Evolutionary conservation across 2,888 invertebrate species (phyloP), one percentile per base, ranked within the genome.

Genomic region (Limnephilus lunatus): DNA sequence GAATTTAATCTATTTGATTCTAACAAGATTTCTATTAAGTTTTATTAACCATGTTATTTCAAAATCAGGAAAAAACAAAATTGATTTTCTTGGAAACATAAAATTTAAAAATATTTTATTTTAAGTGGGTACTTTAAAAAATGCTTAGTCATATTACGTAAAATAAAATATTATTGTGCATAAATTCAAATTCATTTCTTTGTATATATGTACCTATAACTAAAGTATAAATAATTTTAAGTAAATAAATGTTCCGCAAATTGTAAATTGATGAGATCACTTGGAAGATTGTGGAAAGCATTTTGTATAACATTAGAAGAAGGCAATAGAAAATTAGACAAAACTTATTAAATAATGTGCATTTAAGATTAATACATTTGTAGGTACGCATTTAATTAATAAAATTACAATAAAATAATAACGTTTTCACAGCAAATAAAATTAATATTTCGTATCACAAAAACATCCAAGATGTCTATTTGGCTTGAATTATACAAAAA

Each of bases 401-500:
- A 19, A 68, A 7, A 68, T 25, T 68, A 25, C 7, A 25, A 25
- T 25, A 68, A 68, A 68, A 68, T 68, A 68, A 68, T 68, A 68
- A 68, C 25, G 7, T 25, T 68, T 68, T 68, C 83, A 25, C 32
- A 83, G 83, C 32, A 83, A 83, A 83, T 83, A 83, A 83, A 83
- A 32, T 9, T 19, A 35, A 83, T 83, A 83, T 83, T 83, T 83
- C 83, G 44, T 86, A 86, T 86, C 86, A 86, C 86, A 86, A 86
- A 44, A 86, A 86, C 86, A 86, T 86, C 48, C 30, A 39, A 44
- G 86, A 86, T 86, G 85, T 85, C 44, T 44, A 85, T 39, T 85
- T 85, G 86, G 86, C 86, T 39, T 86, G 86, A 48, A 86, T n/a
- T 86, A 86, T n/a, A 44, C 30, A 39, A 31, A 32, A 39, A 31